Conservation (phyloP, 1,140 invertebrate genomes). For the Trachymyrmex cornetzi region DNA sequence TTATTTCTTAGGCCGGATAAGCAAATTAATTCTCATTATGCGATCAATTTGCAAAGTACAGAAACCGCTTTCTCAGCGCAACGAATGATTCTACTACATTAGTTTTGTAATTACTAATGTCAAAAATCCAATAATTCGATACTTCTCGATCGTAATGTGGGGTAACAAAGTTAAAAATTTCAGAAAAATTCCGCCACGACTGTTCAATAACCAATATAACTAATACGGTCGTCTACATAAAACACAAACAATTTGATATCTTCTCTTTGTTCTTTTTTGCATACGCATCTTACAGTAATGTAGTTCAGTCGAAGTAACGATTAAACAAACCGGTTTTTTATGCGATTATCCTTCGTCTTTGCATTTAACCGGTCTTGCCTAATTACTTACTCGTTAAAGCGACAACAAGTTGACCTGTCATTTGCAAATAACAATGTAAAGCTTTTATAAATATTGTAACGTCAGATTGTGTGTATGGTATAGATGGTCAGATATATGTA, state of each 20-base stretch:
- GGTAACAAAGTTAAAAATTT: neutral
- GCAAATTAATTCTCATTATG: neutral
- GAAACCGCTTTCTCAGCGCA: neutral
- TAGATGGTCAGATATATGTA: too few relatives aligned
- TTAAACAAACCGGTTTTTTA: neutral
- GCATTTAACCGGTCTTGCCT: neutral
- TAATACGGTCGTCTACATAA: neutral
- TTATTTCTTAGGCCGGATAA: neutral
- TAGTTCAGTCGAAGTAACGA: neutral
- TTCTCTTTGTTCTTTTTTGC: neutral
- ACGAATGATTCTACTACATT: neutral
- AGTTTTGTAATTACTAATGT: neutral
- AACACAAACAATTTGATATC: constrained; percentile 9
- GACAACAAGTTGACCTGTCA: neutral
- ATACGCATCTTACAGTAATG: neutral
- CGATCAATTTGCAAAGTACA: neutral
- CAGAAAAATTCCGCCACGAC: neutral
- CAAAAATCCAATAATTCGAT: neutral
- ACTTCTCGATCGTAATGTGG: too few relatives aligned
- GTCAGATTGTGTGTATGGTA: neutral
- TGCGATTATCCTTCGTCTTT: neutral
- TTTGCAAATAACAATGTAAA: neutral
- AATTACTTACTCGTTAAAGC: neutral
- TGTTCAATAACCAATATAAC: neutral
- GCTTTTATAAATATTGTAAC: neutral